Evolutionary conservation across 2,888 invertebrate species (phyloP), one percentile per base, ranked within the genome.

Genomic region (Parochlus steinenii): DNA sequence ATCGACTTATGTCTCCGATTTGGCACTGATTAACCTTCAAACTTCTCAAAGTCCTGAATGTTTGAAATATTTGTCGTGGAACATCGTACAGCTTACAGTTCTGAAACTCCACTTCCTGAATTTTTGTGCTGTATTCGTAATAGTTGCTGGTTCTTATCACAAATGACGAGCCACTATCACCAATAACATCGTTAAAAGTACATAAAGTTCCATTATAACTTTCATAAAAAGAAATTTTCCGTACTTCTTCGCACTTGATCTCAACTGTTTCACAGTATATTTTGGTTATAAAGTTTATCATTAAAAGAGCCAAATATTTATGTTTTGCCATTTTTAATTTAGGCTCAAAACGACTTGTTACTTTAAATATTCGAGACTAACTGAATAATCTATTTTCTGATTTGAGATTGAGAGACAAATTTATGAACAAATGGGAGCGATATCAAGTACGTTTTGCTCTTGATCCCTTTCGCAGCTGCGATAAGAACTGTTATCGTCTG

Each of bases 241-340:
- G 29, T 10, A 36, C 30, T 23, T 36, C 36, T 15, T 36, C 25
- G 14, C 36, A 36, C 12, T 36, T 36, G 10, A 36, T 4, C 15
- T 36, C 36, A 8, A 15, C 25, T 11, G 18, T 5, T 1, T 30
- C 36, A 31, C 31, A n/a, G n/a, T n/a, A n/a, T n/a, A n/a, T n/a
- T n/a, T n/a, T n/a, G n/a, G n/a, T n/a, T n/a, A n/a, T n/a, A n/a
- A n/a, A n/a, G n/a, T n/a, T n/a, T n/a, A n/a, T n/a, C n/a, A n/a
- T n/a, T n/a, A n/a, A n/a, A n/a, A n/a, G n/a, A n/a, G n/a, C n/a
- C n/a, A n/a, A n/a, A n/a, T n/a, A n/a, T n/a, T n/a, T n/a, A n/a
- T n/a, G n/a, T n/a, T n/a, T n/a, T n/a, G n/a, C n/a, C n/a, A n/a
- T n/a, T n/a, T n/a, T n/a, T n/a, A n/a, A n/a, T n/a, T n/a, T n/a